phyloP scores from a whole-genome alignment of 2,888 invertebrate species.

The Mantis religiosa region DNA sequence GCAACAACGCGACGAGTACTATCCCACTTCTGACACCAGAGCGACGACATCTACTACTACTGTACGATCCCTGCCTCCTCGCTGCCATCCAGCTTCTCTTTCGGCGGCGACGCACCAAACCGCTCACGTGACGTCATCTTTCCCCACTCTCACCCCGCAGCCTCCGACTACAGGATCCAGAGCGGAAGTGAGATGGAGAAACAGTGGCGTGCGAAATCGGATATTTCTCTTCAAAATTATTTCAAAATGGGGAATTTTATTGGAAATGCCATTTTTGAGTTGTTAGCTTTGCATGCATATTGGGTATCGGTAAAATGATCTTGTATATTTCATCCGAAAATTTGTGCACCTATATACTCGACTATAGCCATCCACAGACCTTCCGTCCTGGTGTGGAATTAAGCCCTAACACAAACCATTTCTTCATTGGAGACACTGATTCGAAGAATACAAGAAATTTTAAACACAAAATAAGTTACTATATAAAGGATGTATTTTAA shows the following conservation, averaged over 20 bases:
- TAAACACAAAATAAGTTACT: too few relatives aligned
- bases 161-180: constrained; percentile 11
- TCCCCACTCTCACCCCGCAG: not conserved
- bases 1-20: not conserved
- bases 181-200: not conserved
- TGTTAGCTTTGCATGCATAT: not conserved
- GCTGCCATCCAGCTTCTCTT: not conserved
- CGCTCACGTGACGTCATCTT: constrained; percentile 3
- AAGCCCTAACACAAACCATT: too few relatives aligned
- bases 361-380: not conserved
- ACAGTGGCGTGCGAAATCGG: not conserved
- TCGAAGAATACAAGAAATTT: too few relatives aligned
- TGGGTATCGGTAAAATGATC: not conserved
- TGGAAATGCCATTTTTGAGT: not conserved
- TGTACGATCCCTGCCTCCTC: not conserved
- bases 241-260: not conserved
- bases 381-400: too few relatives aligned
- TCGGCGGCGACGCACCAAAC: not conserved
- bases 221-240: not conserved
- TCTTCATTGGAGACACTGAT: too few relatives aligned
- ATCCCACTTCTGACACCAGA: not conserved
- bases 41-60: constrained; percentile 2
- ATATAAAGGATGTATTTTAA: too few relatives aligned
- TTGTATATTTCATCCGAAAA: not conserved
- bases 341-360: not conserved